A percentile compares a stretch with the other conserved stretches of the same genome.
Conservation (phyloP, 2,888 invertebrate genomes). For the Lucinisca nassula region DNA sequence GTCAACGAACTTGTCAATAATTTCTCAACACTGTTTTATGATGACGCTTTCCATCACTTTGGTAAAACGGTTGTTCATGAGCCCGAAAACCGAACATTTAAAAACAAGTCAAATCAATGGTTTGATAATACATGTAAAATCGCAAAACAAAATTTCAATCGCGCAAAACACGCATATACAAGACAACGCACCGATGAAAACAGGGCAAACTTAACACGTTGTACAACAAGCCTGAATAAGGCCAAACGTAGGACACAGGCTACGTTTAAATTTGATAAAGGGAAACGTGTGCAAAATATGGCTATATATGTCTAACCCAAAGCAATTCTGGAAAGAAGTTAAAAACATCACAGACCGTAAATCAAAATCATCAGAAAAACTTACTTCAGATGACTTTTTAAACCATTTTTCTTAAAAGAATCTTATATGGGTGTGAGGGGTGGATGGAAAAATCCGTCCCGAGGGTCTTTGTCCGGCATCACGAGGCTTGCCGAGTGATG, state of each 20-base stretch:
- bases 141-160: neutral
- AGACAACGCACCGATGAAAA: neutral
- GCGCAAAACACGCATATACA: neutral
- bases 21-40: neutral
- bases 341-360: neutral
- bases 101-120: neutral
- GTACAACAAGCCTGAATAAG: neutral
- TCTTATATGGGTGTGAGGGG: no score
- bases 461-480: no score
- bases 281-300: neutral
- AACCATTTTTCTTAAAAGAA: neutral
- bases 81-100: no score
- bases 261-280: neutral
- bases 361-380: neutral
- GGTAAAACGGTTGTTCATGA: no score
- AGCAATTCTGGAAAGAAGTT: neutral
- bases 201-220: neutral
- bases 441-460: no score
- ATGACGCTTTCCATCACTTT: neutral
- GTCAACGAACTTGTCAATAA: no score
- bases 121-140: conserved; percentile 9
- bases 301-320: neutral
- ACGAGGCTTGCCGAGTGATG: no score
- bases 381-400: neutral
- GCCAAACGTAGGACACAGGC: neutral